These are phyloP conservation scores for Tamandua tetradactyla DNA, from an alignment of 2,797 vertebrate genomes.

Conservation along the genomic window DNA sequence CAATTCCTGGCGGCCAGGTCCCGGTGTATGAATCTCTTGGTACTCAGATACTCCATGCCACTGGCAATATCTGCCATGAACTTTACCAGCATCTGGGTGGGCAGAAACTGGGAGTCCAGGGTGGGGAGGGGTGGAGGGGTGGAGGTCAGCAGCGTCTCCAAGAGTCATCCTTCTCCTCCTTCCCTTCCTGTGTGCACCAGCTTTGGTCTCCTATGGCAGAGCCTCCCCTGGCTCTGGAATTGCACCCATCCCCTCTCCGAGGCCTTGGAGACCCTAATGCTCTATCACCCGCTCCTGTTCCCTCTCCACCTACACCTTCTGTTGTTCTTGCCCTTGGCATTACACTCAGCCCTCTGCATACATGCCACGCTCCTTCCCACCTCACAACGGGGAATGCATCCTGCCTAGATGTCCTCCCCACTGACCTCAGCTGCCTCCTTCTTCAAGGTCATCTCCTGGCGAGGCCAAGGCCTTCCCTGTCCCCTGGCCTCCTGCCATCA, in stretches of 20 bases:
- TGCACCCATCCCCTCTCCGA: not conserved
- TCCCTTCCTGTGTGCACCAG: not conserved
- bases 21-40: slow-evolving; percentile 94
- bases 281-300: not conserved
- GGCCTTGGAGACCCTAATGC: not conserved
- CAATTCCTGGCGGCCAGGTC: slow-evolving; percentile 95
- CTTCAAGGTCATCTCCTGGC: not conserved
- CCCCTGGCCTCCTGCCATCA: not conserved
- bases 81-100: slow-evolving; percentile 93
- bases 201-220: not conserved
- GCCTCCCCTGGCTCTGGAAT: not conserved
- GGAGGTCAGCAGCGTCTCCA: not conserved
- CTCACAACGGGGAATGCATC: not conserved
- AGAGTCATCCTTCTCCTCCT: not conserved
- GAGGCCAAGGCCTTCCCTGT: not conserved
- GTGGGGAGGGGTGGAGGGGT: not conserved
- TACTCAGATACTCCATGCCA: slow-evolving; percentile 95
- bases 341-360: not conserved
- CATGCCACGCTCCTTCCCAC: not conserved
- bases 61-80: slow-evolving; percentile 95
- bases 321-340: not conserved
- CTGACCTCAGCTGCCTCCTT: not conserved
- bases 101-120: slow-evolving; percentile 87
- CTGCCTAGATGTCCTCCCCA: not conserved
- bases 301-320: not conserved